phyloP scores from a whole-genome alignment of 2,113 vertebrate genomes.

The Narcine bancroftii region DNA sequence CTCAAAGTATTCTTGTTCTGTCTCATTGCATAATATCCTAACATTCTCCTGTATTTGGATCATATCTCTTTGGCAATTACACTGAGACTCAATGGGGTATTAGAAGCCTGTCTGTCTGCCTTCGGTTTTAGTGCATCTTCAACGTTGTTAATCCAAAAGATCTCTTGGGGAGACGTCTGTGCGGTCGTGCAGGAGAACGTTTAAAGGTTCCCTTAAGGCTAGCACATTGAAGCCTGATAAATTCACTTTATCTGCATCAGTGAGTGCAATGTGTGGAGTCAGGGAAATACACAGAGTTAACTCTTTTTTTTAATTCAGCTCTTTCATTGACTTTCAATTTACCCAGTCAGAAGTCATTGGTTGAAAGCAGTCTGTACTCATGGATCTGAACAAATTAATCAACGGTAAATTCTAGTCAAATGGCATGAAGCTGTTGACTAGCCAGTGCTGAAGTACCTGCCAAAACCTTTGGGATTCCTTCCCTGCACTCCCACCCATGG shows the following conservation, averaged over 20 bases:
- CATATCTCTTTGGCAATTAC: slow-evolving; percentile 19
- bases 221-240: slow-evolving; percentile 52
- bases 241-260: slow-evolving; percentile 56
- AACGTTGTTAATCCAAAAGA: not conserved
- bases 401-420: slow-evolving; percentile 49
- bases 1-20: not conserved
- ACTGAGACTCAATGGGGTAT: not conserved
- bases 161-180: slow-evolving; percentile 8
- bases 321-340: slow-evolving; percentile 49
- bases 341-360: slow-evolving; percentile 54
- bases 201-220: slow-evolving; percentile 49
- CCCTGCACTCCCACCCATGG: not conserved
- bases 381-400: slow-evolving; percentile 49
- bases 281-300: slow-evolving; percentile 47
- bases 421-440: slow-evolving; percentile 33
- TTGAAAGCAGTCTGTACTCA: slow-evolving; percentile 50
- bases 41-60: slow-evolving; percentile 8
- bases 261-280: slow-evolving; percentile 50
- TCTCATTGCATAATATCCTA: not conserved
- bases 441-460: slow-evolving; percentile 53
- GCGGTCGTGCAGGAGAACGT: slow-evolving; percentile 21
- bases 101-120: slow-evolving; percentile 20
- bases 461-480: slow-evolving; percentile 42
- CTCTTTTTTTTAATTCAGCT: slow-evolving; percentile 40
- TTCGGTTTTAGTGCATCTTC: not conserved